Evolutionary conservation across 2,888 invertebrate genomes (phyloP), one percentile per base, ranked within the genome.

Genomic region (Hydrotaea diabolus): DNA sequence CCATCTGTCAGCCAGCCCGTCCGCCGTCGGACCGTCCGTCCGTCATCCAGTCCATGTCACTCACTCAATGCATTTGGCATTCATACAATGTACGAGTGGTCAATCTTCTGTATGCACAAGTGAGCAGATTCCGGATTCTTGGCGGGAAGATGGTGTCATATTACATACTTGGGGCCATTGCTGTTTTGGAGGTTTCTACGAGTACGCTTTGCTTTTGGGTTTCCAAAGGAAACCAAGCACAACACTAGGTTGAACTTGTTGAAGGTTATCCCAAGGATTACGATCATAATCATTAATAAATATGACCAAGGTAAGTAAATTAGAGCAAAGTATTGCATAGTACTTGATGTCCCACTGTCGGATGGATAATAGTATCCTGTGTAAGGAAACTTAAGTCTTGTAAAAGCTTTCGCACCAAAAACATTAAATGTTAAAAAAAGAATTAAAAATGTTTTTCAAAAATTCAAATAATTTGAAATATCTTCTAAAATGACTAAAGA

Each of bases 71-170:
- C 19, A 57, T 57, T 57, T 57, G 57, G 21, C 23, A 57, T 57
- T 57, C 57, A 57, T 57, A 23, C 23, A 57, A 21, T 21, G 21
- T 55, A 8, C 19, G n/a, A 55, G 17, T 55, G 53, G 17, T n/a
- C n/a, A n/a, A n/a, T n/a, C n/a, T n/a, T n/a, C n/a, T n/a, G 31
- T 31, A 31, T 31, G 31, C 31, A 31, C 31, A 31, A 31, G 31
- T 53, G n/a, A 21, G 57, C 11, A 9, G 57, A 19, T 55, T 15
- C 53, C 53, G 39, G 39, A 39, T 39, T 57, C 57, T 21, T 57
- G 57, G 7, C 57, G 57, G 19, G 57, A 57, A 57, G 57, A 57
- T 57, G 57, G 57, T 57, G 13, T 57, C 57, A 13, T 57, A 57
- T 57, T 57, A 57, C 57, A 57, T 21, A 23, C 21, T 11, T 13